Evolutionary conservation across 2,113 vertebrate genomes (phyloP), one percentile per base, ranked within the genome.

Genomic region (Cercocebus atys): DNA sequence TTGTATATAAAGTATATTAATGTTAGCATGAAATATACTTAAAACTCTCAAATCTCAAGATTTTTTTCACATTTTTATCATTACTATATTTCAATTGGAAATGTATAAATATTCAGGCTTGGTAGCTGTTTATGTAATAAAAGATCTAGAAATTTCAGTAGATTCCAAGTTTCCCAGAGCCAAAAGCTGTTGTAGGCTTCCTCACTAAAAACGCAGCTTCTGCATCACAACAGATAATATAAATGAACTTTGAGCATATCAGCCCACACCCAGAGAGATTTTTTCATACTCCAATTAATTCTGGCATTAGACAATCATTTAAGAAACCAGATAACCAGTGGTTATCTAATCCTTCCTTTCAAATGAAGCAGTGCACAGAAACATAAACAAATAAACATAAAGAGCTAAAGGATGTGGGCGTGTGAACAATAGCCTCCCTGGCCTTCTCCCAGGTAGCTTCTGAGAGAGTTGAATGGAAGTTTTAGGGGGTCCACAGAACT

Each of bases 11-110:
- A 38, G 13, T 23, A 45, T 17, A 87, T 92, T 97, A 96, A 94
- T 97, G 59, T 95, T 98, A 89, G 88, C 92, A 98, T 97, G 95
- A 97, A 94, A 96, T 93, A n/a, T 78, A 70, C 80, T 98, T 97
- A 97, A 98, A 97, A 96, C 22, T 23, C 27, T 97, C 47, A 87
- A 68, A 96, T 22, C 10, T 90, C 98, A 97, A 95, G 85, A 97
- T 76, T 79, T 96, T 64, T 86, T 88, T 64, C 64, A 61, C 76
- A 50, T 78, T 81, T 72, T 84, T 14, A 85, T 45, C 32, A 52
- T 40, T 72, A 11, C 68, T 45, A 87, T 55, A 66, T 76, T 72
- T 50, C 88, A 97, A 94, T 97, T 70, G 76, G 68, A 94, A 97
- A 84, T 23, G 84, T 84, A 92, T 86, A 97, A 93, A 78, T 97